Base-by-base conservation (phyloP, 2,113 vertebrate genomes). In the Elaphurus davidianus region DNA sequence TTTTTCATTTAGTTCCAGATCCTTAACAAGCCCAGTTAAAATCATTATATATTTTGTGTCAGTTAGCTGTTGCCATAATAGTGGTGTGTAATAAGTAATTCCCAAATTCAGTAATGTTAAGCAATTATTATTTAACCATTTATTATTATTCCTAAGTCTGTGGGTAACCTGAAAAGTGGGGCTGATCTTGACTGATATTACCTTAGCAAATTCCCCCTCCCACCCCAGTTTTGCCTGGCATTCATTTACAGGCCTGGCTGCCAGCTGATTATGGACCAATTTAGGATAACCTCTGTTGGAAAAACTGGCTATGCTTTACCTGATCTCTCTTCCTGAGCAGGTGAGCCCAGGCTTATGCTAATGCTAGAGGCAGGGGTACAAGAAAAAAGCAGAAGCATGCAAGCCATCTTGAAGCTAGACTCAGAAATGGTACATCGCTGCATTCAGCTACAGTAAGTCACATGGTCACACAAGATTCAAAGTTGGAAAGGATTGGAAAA, bases 401-500 rank as follows among this genome's bases (percentile, higher is more conserved):
- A 45, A 74, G 16, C 5, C 10, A 1, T n/a, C 7, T 6, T 14
- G 27, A 30, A 87, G 40, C 11, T 45, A 27, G 64, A 62, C 30
- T 40, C 16, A 45, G 21, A 89, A 40, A 21, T 0, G 60, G 15
- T 40, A 16, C 25, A 2, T 25, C 0, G 28, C 17, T 1, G 7
- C 1, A 11, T 2, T 2, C 2, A 10, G 1, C 4, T 11, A 33
- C 15, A 1, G 13, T 9, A 9, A 40, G 21, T 40, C 30, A 1
- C 3, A 3, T 28, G 14, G 23, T 25, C 67, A 47, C 50, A 27
- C 25, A 6, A 6, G 12, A 10, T 13, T 84, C 28, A 17, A 50
- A 16, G 4, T 3, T 4, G 30, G 8, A 43, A 19, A 43, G 3
- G 23, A 14, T 6, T 23, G n/a, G n/a, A 25, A 40, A 62, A 36